A percentile compares a stretch with the other conserved stretches of the same genome.
Evolutionary conservation across 2,888 invertebrate species (phyloP).

Genomic region (Sesia apiformis): DNA sequence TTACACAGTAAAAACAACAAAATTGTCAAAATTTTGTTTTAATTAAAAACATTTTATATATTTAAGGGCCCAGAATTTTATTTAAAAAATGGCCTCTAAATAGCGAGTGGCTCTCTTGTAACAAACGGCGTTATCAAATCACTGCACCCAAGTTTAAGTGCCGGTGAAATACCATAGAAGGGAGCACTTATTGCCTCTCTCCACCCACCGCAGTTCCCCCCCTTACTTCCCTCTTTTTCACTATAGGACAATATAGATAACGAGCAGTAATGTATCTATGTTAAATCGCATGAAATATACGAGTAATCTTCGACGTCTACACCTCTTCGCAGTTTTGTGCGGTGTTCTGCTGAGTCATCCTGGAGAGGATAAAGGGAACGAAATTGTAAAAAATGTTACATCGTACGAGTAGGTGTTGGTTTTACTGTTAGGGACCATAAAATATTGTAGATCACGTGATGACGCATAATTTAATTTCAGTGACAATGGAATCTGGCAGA

Average conservation of each 20-base stretch:
- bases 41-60: background rate
- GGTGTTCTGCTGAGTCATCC: too few relatives aligned
- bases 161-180: constrained; percentile 68
- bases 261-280: too few relatives aligned
- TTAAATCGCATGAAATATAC: too few relatives aligned
- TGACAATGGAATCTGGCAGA: too few relatives aligned
- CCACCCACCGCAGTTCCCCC: constrained; percentile 15
- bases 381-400: too few relatives aligned
- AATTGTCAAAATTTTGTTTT: background rate
- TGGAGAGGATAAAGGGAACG: too few relatives aligned
- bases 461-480: too few relatives aligned
- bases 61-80: constrained; percentile 10
- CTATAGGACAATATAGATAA: background rate
- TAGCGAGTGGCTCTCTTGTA: constrained; percentile 54
- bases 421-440: too few relatives aligned
- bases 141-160: constrained; percentile 69
- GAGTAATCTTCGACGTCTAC: too few relatives aligned
- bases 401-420: too few relatives aligned
- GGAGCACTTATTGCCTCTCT: constrained; percentile 62
- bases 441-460: too few relatives aligned
- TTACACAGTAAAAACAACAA: background rate
- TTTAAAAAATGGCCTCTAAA: constrained; percentile 41
- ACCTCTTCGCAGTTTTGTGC: too few relatives aligned
- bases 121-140: constrained; percentile 73
- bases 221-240: background rate